These are phyloP conservation scores for Orchestia grillus DNA, from an alignment of 1,140 invertebrate species.

Conservation along the genomic window DNA sequence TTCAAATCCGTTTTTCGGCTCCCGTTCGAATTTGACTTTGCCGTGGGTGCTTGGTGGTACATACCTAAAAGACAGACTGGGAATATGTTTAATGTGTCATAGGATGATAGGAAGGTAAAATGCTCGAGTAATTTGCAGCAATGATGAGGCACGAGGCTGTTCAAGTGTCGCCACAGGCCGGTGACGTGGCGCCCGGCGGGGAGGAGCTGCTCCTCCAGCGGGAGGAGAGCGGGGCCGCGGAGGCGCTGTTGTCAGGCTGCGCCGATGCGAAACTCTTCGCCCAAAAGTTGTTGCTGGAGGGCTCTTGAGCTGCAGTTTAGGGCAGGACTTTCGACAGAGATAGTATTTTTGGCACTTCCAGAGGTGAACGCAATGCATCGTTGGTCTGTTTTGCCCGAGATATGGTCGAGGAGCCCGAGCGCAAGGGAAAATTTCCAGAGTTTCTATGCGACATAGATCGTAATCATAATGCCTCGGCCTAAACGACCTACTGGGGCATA, in stretches of 20 bases:
- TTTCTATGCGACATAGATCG: background rate
- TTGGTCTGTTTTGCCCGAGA: constrained; percentile 23
- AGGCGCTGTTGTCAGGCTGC: background rate
- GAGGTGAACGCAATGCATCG: constrained; percentile 29
- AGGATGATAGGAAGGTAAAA: background rate
- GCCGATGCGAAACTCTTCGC: constrained; percentile 12
- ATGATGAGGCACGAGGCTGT: background rate
- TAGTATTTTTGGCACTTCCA: constrained; percentile 42
- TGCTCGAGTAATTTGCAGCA: background rate
- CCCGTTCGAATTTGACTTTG: background rate
- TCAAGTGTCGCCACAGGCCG: too few species aligned
- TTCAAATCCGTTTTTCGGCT: background rate
- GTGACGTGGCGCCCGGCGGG: background rate
- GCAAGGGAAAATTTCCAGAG: constrained; percentile 23
- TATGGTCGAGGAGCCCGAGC: background rate
- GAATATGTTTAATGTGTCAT: background rate
- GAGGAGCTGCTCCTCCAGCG: background rate
- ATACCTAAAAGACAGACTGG: background rate
- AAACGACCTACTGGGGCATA: background rate
- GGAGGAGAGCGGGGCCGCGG: background rate
- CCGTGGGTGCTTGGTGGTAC: background rate
- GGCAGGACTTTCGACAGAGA: constrained; percentile 42
- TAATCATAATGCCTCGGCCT: constrained; percentile 32
- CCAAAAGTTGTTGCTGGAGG: constrained; percentile 30
- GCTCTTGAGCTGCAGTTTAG: constrained; percentile 21